These are phyloP conservation scores for Clarias laeviceps DNA, from an alignment of 2,797 vertebrate genomes.

Conservation along the genomic window DNA sequence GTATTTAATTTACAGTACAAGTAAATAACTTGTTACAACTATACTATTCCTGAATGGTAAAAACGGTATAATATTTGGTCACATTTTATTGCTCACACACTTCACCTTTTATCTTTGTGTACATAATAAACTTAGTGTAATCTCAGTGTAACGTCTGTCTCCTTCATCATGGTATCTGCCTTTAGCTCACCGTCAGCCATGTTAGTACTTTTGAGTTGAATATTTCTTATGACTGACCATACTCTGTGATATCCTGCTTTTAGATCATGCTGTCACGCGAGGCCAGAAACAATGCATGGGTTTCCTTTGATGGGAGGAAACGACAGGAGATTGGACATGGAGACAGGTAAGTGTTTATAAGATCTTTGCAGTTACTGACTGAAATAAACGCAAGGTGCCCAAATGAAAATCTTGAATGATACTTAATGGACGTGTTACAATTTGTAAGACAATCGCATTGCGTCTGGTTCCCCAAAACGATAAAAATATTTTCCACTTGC, in stretches of 20 bases:
- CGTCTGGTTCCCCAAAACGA: not conserved
- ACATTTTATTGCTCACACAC: not conserved
- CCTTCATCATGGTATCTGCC: not conserved
- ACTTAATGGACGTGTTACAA: no score
- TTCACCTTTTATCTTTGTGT: not conserved
- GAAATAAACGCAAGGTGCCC: no score
- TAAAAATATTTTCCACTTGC: not conserved
- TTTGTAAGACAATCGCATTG: not conserved
- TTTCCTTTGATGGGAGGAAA: slow-evolving; percentile 82
- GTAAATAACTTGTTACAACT: not conserved
- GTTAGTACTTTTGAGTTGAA: not conserved
- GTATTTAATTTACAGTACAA: not conserved
- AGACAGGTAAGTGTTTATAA: slow-evolving; percentile 71
- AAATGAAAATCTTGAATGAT: not conserved
- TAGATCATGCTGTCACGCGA: slow-evolving; percentile 81
- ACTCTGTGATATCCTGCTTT: not conserved
- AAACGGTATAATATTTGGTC: not conserved
- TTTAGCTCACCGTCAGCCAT: not conserved
- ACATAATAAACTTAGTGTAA: not conserved
- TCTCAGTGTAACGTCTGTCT: not conserved
- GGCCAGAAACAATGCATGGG: slow-evolving; percentile 81
- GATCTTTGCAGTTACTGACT: not conserved
- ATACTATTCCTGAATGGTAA: not conserved
- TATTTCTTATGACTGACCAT: not conserved
- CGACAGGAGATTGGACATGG: slow-evolving; percentile 81